Conservation (phyloP, 2,888 invertebrate species). For the Dusona sp. region DNA sequence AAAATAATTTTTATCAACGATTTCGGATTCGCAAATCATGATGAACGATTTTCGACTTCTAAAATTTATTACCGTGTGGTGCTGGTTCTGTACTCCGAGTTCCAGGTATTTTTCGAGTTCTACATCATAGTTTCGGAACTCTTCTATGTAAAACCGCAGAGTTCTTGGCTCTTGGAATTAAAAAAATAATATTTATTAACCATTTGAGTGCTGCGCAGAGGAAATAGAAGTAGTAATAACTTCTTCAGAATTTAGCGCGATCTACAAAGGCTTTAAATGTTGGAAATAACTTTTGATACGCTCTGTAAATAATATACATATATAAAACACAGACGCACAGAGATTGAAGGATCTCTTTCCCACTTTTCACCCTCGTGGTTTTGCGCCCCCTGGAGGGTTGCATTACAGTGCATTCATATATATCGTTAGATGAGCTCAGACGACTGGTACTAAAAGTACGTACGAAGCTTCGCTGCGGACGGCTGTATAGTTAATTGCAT, state of each 20-base stretch:
- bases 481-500: conserved; percentile 40
- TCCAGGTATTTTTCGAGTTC: too few relatives aligned
- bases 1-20: too few relatives aligned
- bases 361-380: conserved; percentile 59
- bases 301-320: background rate
- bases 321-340: conserved; percentile 2
- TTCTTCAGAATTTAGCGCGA: background rate
- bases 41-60: too few relatives aligned
- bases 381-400: conserved; percentile 41
- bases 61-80: too few relatives aligned
- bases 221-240: too few relatives aligned
- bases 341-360: conserved; percentile 54
- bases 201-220: too few relatives aligned
- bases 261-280: background rate
- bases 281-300: background rate
- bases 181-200: too few relatives aligned
- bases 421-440: conserved; percentile 18
- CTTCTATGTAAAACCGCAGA: too few relatives aligned
- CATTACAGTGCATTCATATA: conserved; percentile 22
- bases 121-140: too few relatives aligned
- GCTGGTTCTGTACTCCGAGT: too few relatives aligned
- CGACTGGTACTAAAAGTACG: conserved; percentile 10
- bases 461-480: background rate
- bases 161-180: too few relatives aligned
- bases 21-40: too few relatives aligned